Evolutionary conservation across 2,113 vertebrate genomes (phyloP).

Genomic region (Chaetodon trifascialis): DNA sequence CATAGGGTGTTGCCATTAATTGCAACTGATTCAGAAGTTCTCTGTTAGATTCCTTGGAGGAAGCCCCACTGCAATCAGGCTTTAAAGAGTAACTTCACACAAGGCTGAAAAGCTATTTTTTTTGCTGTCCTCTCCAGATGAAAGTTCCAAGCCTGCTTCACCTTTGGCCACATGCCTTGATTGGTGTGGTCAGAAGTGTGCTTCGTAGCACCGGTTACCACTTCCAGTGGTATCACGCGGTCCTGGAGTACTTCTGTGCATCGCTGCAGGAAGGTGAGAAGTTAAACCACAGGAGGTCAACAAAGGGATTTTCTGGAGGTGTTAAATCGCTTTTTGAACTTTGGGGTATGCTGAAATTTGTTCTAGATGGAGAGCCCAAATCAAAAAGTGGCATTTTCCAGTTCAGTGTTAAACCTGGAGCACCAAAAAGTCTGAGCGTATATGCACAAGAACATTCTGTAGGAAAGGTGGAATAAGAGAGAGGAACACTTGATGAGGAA

Average conservation of each 20-base stretch:
- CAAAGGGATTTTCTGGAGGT: background rate
- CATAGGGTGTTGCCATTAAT: background rate
- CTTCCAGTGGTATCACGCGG: background rate
- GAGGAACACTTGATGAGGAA: no score
- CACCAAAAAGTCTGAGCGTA: background rate
- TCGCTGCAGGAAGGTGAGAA: background rate
- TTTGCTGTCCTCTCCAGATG: background rate
- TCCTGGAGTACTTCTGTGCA: background rate
- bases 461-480: no score
- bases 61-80: background rate
- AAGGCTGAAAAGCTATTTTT: background rate
- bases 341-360: background rate
- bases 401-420: background rate
- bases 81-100: background rate
- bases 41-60: background rate
- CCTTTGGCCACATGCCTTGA: background rate
- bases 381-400: background rate
- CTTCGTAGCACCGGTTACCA: background rate
- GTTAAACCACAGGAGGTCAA: background rate
- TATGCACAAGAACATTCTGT: background rate
- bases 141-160: background rate
- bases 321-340: background rate
- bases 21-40: background rate
- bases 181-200: background rate
- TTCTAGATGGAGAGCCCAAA: background rate